A percentile compares a stretch with the other conserved stretches of the same genome.
Conservation (phyloP, 2,888 invertebrate species). For the Cerceris rybyensis region DNA sequence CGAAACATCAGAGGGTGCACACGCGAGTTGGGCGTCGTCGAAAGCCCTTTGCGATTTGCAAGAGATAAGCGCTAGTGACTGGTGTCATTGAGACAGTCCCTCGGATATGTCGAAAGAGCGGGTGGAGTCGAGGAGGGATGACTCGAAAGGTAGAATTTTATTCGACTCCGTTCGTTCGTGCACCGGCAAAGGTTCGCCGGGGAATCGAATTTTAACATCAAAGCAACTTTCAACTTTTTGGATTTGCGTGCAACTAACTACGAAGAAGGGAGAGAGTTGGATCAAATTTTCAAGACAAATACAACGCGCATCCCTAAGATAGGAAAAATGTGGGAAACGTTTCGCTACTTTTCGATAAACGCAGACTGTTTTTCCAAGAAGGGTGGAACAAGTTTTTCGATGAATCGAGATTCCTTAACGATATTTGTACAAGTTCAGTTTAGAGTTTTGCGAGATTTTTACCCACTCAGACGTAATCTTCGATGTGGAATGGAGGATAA, state of each 20-base stretch:
- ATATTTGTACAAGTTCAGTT: constrained; percentile 17
- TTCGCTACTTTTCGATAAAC: too few species aligned
- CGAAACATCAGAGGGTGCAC: constrained; percentile 44
- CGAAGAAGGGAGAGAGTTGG: not conserved
- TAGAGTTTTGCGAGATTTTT: constrained; percentile 11
- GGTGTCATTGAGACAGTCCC: constrained; percentile 49
- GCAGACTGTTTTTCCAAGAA: too few species aligned
- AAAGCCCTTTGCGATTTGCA: constrained; percentile 66
- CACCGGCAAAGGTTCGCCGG: not conserved
- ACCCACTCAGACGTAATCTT: constrained; percentile 8
- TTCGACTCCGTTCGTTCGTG: not conserved
- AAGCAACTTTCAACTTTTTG: not conserved
- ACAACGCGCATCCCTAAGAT: not conserved
- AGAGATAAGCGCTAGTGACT: constrained; percentile 62
- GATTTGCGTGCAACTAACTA: too few species aligned
- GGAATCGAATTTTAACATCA: not conserved
- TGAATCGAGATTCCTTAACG: not conserved
- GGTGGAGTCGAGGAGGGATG: constrained; percentile 47
- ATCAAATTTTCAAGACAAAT: not conserved
- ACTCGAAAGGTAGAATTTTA: not conserved
- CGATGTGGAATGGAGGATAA: constrained; percentile 45
- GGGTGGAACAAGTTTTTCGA: too few species aligned
- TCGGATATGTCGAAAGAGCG: constrained; percentile 50
- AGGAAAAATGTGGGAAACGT: not conserved
- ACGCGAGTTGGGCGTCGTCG: constrained; percentile 39